Conservation (phyloP, 2,888 invertebrate genomes). For the Nemoura dubitans region DNA sequence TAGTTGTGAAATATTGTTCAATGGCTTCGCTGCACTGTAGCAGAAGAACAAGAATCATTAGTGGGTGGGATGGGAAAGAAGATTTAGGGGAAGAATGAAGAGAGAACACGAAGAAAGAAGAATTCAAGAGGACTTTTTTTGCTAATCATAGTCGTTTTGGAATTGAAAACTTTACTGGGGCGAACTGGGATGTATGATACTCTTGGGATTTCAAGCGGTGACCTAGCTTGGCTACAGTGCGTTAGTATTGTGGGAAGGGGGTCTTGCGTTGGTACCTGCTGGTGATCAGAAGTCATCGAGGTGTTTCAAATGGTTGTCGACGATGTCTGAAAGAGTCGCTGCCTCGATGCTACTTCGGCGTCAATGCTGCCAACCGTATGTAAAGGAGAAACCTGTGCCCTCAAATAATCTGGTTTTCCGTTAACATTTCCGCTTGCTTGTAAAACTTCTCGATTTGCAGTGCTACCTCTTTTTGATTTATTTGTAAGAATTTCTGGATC, state of each 20-base stretch:
- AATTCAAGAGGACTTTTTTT: constrained; percentile 39
- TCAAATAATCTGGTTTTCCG: background rate
- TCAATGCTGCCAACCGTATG: constrained; percentile 35
- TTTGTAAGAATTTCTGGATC: no score
- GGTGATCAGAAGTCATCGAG: background rate
- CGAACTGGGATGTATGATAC: background rate
- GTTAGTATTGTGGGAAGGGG: constrained; percentile 30
- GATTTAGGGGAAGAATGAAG: constrained; percentile 42
- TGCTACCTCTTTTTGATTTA: background rate
- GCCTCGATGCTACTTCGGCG: background rate
- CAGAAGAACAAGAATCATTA: background rate
- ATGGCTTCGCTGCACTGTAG: constrained; percentile 15
- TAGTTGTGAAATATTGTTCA: background rate
- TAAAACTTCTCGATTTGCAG: background rate
- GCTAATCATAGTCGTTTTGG: background rate
- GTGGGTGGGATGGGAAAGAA: constrained; percentile 45
- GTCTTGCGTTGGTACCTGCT: background rate
- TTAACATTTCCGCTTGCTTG: background rate
- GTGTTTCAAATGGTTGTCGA: background rate
- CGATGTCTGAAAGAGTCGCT: background rate
- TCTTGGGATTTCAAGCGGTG: background rate
- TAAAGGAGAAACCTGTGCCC: constrained; percentile 17
- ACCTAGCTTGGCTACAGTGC: constrained; percentile 17
- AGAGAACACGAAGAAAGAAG: constrained; percentile 48
- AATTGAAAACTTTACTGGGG: background rate